These are phyloP conservation scores for Apamea monoglypha DNA, from an alignment of 2,888 invertebrate genomes.

Conservation along the genomic window DNA sequence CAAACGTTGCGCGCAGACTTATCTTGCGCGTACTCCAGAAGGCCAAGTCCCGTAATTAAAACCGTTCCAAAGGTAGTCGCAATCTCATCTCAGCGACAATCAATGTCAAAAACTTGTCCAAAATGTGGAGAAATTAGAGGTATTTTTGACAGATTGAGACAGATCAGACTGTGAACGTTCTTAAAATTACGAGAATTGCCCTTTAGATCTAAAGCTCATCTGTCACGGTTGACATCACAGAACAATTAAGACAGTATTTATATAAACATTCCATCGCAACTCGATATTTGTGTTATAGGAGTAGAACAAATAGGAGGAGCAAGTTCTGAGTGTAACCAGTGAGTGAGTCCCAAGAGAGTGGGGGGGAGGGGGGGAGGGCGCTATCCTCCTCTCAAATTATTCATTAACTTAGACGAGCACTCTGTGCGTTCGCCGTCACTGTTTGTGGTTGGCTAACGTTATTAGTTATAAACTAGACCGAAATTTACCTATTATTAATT, in stretches of 20 bases:
- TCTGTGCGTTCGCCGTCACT: constrained; percentile 69
- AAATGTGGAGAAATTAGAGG: too few species aligned
- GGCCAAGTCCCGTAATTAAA: too few species aligned
- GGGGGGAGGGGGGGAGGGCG: constrained; percentile 28
- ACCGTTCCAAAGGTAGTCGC: too few species aligned
- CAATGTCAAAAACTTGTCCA: too few species aligned
- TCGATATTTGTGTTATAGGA: constrained; percentile 59
- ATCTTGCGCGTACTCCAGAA: too few species aligned
- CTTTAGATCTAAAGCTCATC: not conserved
- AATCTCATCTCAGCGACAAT: too few species aligned
- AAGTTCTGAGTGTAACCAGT: constrained; percentile 57
- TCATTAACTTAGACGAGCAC: constrained; percentile 73
- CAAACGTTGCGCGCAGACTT: too few species aligned
- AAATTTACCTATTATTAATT: too few species aligned
- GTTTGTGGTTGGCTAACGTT: constrained; percentile 70
- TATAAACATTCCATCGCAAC: constrained; percentile 46
- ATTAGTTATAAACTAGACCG: constrained; percentile 56
- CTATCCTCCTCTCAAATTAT: constrained; percentile 69
- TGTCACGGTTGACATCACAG: constrained; percentile 13
- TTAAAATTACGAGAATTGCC: too few species aligned
- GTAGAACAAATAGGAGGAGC: constrained; percentile 57
- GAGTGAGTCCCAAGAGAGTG: constrained; percentile 63
- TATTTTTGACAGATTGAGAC: too few species aligned
- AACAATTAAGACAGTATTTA: constrained; percentile 31
- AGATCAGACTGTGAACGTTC: too few species aligned